Evolutionary conservation across 2,113 vertebrate genomes (phyloP).

Genomic region (Pomatorhinus ruficollis): DNA sequence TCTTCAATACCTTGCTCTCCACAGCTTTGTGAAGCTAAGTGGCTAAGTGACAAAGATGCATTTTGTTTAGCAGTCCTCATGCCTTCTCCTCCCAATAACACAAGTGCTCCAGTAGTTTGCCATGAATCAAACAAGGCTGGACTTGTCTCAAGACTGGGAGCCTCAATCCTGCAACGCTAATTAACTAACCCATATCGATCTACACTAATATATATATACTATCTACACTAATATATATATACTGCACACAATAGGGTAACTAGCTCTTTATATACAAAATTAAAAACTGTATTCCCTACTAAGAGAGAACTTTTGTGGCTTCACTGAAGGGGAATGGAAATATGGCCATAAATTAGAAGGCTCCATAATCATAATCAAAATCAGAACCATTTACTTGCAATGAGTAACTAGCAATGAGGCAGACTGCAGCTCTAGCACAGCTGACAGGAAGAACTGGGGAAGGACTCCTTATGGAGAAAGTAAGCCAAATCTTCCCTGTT

Average conservation of each 20-base stretch:
- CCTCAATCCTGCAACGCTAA: not conserved
- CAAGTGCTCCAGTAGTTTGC: not conserved
- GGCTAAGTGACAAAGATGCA: not conserved
- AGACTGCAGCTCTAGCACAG: not conserved
- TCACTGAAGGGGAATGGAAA: not conserved
- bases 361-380: conserved; percentile 2
- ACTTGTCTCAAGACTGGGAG: not conserved
- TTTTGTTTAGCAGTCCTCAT: not conserved
- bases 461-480: not conserved
- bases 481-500: not conserved
- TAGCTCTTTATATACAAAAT: not conserved
- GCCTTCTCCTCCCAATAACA: not conserved
- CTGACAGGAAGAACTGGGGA: not conserved
- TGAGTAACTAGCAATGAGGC: not conserved
- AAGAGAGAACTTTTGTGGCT: not conserved
- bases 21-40: not conserved
- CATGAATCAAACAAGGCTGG: not conserved
- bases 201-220: not conserved
- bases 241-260: not conserved
- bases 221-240: not conserved
- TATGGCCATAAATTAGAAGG: not conserved
- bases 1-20: not conserved
- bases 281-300: not conserved
- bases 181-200: not conserved
- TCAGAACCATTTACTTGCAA: not conserved